A percentile compares a stretch with the other conserved stretches of the same genome.
Conservation (phyloP, 1,140 invertebrate genomes). For the Drosophila dunni region DNA sequence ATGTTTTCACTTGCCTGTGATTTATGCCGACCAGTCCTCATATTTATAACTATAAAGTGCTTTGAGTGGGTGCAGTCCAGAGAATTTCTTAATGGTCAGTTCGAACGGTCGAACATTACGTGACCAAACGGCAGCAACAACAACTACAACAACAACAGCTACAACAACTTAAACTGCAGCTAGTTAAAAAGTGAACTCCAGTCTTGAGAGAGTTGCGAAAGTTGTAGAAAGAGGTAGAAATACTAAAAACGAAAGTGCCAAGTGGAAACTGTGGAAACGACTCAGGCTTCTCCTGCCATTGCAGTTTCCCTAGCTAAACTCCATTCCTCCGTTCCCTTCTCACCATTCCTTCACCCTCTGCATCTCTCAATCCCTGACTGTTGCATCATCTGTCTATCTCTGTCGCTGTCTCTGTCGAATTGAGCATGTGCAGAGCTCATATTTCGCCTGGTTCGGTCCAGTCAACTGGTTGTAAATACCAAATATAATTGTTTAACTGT, state of each 20-base stretch:
- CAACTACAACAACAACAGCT: neutral
- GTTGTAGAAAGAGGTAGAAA: conserved; percentile 20
- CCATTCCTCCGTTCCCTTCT: neutral
- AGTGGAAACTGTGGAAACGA: conserved; percentile 41
- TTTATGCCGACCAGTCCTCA: conserved; percentile 62
- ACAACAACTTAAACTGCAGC: neutral
- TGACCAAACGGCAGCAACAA: conserved; percentile 53
- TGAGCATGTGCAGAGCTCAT: conserved; percentile 52
- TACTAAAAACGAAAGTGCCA: conserved; percentile 65
- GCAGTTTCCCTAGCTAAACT: conserved; percentile 21
- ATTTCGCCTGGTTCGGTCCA: conserved; percentile 52
- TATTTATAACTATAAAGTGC: conserved; percentile 19
- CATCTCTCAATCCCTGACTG: conserved; percentile 35
- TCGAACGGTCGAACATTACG: conserved; percentile 54
- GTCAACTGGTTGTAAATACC: conserved; percentile 70
- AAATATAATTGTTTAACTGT: conserved; percentile 81
- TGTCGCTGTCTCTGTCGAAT: neutral
- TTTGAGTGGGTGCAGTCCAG: conserved; percentile 32
- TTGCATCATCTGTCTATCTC: conserved; percentile 58
- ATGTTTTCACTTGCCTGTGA: conserved; percentile 67
- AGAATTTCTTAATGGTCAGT: conserved; percentile 77
- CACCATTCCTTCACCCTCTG: conserved; percentile 14
- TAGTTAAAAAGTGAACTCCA: conserved; percentile 29
- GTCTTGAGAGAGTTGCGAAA: conserved; percentile 41
- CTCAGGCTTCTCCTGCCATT: conserved; percentile 51